Evolutionary conservation across 2,113 vertebrate genomes (phyloP).

Genomic region (Synchiropus splendidus): DNA sequence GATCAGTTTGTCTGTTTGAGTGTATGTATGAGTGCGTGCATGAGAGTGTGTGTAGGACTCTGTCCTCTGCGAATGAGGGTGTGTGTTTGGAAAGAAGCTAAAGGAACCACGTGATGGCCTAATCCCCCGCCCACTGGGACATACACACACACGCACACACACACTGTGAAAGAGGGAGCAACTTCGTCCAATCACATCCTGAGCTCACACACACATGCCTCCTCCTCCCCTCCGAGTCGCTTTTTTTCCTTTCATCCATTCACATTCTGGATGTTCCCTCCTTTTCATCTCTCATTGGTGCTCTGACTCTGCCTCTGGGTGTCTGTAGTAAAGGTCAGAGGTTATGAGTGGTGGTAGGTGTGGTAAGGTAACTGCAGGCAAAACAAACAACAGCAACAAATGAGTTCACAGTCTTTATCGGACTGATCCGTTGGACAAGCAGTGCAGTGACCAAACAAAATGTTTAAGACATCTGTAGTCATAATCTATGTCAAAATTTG

Average conservation of each 20-base stretch:
- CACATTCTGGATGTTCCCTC: slow-evolving; percentile 26
- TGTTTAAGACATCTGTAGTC: too few relatives aligned
- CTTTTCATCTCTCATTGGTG: slow-evolving; percentile 17
- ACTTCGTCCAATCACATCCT: slow-evolving; percentile 36
- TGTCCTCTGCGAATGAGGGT: slow-evolving; percentile 25
- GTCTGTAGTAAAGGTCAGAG: slow-evolving; percentile 40
- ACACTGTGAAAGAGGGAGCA: slow-evolving; percentile 13
- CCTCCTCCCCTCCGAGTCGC: slow-evolving; percentile 2
- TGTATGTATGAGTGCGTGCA: slow-evolving; percentile 11
- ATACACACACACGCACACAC: slow-evolving; percentile 12
- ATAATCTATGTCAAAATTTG: too few relatives aligned
- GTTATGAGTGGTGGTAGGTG: slow-evolving; percentile 7
- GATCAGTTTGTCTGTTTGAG: slow-evolving; percentile 8
- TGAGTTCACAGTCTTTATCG: too few relatives aligned
- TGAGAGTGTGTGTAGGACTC: slow-evolving; percentile 20
- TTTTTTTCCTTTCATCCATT: slow-evolving; percentile 44
- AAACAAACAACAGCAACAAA: too few relatives aligned
- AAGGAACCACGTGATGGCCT: slow-evolving; percentile 56
- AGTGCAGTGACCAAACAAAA: too few relatives aligned
- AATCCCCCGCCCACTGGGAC: slow-evolving; percentile 57
- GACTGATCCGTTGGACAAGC: too few relatives aligned
- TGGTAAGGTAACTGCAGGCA: slow-evolving; percentile 1
- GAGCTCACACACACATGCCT: slow-evolving; percentile 14
- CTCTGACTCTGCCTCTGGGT: slow-evolving; percentile 9
- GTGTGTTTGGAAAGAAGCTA: slow-evolving; percentile 60